A percentile compares a stretch with the other conserved stretches of the same genome.
phyloP scores from a whole-genome alignment of 2,888 invertebrate genomes.

The Eledona agricola region DNA sequence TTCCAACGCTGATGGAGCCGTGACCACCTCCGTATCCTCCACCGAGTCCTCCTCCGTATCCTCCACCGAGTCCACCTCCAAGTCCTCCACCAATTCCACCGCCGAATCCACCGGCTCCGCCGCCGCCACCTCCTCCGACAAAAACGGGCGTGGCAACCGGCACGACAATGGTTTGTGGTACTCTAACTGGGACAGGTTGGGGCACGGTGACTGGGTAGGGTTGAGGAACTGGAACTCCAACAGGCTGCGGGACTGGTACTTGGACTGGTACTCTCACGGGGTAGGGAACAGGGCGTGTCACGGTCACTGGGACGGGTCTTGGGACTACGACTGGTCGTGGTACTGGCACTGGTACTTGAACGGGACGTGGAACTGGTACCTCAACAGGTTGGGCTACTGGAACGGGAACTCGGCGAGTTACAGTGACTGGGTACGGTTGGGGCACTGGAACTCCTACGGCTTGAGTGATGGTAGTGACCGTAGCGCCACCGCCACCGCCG shows the following conservation, averaged over 20 bases:
- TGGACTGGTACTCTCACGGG: conserved; percentile 63
- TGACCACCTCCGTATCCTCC: conserved; percentile 42
- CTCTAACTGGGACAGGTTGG: conserved; percentile 63
- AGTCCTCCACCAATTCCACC: too few species aligned
- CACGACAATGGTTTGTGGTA: conserved; percentile 53
- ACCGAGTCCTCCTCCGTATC: conserved; percentile 36
- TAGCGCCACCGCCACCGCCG: conserved; percentile 56
- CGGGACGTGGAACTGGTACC: conserved; percentile 64
- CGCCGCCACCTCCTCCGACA: conserved; percentile 48
- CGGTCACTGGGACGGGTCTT: conserved; percentile 47
- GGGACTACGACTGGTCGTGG: conserved; percentile 49
- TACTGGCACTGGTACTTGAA: conserved; percentile 54
- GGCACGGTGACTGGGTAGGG: conserved; percentile 67
- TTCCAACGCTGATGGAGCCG: too few species aligned
- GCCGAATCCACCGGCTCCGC: conserved; percentile 44
- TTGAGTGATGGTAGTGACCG: conserved; percentile 56
- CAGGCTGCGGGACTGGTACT: conserved; percentile 61
- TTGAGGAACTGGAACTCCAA: conserved; percentile 64
- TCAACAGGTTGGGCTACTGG: conserved; percentile 66
- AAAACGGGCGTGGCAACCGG: conserved; percentile 48
- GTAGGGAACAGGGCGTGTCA: conserved; percentile 52
- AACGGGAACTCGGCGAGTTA: conserved; percentile 64
- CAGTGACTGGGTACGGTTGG: conserved; percentile 58
- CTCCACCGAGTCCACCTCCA: conserved; percentile 33
- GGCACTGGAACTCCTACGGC: conserved; percentile 59